Evolutionary conservation across 2,113 vertebrate genomes (phyloP), one percentile per base, ranked within the genome.

Genomic region (Acanthochromis polyacanthus): DNA sequence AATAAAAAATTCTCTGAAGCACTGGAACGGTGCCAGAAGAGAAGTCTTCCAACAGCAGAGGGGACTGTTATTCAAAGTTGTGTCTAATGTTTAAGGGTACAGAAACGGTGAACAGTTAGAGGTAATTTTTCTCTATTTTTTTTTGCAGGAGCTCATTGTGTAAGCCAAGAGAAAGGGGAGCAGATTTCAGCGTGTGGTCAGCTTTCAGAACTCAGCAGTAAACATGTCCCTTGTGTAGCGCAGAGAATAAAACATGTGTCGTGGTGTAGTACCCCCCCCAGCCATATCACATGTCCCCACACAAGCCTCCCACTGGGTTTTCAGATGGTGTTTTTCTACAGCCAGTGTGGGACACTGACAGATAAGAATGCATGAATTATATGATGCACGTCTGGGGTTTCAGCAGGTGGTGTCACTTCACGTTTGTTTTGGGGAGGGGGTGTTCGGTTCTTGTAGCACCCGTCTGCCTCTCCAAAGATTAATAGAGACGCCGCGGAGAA

Each of bases 391-490:
- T 89, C 82, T 78, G 67, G 81, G 73, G 71, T 84, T 86, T 77
- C 80, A 68, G 86, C 83, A 91, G 89, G 87, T 92, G 87, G 83
- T 82, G 82, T 71, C 50, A 81, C 81, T 87, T 28, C 38, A 53
- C 74, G 64, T 92, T 91, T 83, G 83, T 89, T 89, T 89, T 68
- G 59, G 56, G 57, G 63, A 22, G 19, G 59, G 30, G 51, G 59
- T 4, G 40, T 81, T 89, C 55, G 43, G 71, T 62, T 83, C 77
- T 68, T 17, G 43, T 56, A 69, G 84, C 88, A 88, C 85, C 79
- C 46, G 70, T 74, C 87, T 85, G 80, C 80, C 81, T 86, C 87
- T 82, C 79, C 22, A 80, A 91, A 92, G 92, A 94, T 94, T 90
- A 92, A 94, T 93, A 82, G 86, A 91, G 82, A 85, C 69, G 59